Evolutionary conservation across 1,140 invertebrate species (phyloP).

Genomic region (Bombus balteatus): DNA sequence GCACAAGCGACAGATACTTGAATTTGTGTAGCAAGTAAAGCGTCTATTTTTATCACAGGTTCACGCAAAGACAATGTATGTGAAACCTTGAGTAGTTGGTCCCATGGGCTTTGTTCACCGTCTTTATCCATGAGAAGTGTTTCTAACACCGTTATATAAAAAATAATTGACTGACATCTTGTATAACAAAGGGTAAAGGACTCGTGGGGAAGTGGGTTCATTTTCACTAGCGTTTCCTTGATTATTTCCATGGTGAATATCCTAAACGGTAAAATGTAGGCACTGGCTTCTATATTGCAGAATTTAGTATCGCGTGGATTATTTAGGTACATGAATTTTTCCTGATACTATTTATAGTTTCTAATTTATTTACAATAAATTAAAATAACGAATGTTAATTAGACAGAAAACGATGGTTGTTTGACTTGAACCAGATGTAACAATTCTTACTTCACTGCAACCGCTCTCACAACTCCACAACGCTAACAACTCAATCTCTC

Average conservation of each 20-base stretch:
- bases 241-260: background rate
- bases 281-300: no score
- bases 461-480: no score
- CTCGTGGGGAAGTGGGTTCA: background rate
- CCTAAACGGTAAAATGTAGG: background rate
- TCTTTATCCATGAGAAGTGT: constrained; percentile 39
- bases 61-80: constrained; percentile 40
- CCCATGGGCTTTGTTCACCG: constrained; percentile 17
- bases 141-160: background rate
- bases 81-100: constrained; percentile 10
- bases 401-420: no score
- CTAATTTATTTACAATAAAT: no score
- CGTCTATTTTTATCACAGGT: background rate
- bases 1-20: background rate
- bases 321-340: no score
- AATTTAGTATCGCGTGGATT: no score
- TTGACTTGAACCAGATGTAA: no score
- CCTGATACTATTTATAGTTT: no score
- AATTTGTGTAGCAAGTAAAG: background rate
- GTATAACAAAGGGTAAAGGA: background rate
- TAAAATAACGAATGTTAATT: no score
- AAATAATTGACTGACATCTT: background rate
- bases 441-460: no score
- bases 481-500: no score
- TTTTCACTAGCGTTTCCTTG: background rate